A percentile compares a stretch with the other conserved stretches of the same genome.
These are phyloP conservation scores for Geophilus truncorum DNA, from an alignment of 2,888 invertebrate genomes.

Conservation along the genomic window DNA sequence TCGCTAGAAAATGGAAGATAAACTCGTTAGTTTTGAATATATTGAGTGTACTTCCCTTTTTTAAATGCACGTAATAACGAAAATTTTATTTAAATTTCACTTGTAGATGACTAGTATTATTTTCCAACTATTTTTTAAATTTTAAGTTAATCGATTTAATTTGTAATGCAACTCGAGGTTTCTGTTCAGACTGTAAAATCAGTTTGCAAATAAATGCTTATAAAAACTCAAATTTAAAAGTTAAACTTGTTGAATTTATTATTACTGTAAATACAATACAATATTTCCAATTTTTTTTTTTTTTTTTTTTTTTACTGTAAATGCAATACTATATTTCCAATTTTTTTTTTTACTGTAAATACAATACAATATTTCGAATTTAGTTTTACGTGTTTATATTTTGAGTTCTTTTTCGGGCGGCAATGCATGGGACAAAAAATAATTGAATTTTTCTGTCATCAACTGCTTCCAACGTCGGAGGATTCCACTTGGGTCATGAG, in stretches of 20 bases:
- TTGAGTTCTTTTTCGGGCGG: conserved; percentile 62
- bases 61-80: background rate
- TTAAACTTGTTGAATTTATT: too few species aligned
- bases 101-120: background rate
- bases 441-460: conserved; percentile 67
- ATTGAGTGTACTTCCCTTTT: background rate
- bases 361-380: too few species aligned
- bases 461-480: conserved; percentile 68
- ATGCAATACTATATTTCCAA: too few species aligned
- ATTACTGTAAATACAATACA: too few species aligned
- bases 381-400: too few species aligned
- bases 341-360: too few species aligned
- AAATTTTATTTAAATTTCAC: background rate
- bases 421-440: conserved; percentile 64
- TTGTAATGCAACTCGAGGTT: background rate
- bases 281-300: too few species aligned
- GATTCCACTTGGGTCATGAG: conserved; percentile 90
- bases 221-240: too few species aligned
- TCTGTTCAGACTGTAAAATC: background rate
- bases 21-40: background rate
- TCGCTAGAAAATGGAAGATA: background rate
- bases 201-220: background rate
- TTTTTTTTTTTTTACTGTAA: too few species aligned
- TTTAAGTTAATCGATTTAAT: background rate
- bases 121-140: background rate